Percentiles rank a stretch among this genome's conserved stretches.
Conservation (phyloP, 92 coral and sea anemone species). For the Porites cylindrica region DNA sequence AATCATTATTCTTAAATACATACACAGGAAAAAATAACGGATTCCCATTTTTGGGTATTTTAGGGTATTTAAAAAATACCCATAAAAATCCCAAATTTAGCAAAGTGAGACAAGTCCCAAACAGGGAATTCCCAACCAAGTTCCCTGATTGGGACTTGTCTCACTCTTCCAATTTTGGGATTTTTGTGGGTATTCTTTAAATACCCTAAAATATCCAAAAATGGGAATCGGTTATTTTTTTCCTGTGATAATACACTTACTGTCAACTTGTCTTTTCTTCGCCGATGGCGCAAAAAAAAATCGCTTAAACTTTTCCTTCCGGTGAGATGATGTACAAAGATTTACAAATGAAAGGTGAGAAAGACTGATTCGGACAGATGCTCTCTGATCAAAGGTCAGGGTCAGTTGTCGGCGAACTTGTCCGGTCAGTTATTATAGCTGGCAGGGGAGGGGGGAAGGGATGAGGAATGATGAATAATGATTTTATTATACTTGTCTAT, state of each 20-base stretch:
- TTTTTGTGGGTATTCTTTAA: too few species aligned
- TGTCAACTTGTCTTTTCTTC: neutral
- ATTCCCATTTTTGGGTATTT: too few species aligned
- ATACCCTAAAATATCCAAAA: too few species aligned
- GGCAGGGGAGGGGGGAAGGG: constrained; percentile 41
- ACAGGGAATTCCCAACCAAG: too few species aligned
- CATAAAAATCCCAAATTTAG: too few species aligned
- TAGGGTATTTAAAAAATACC: too few species aligned
- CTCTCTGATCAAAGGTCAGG: constrained; percentile 50
- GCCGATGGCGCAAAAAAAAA: neutral
- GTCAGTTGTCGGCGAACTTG: constrained; percentile 45
- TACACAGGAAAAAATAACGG: too few species aligned
- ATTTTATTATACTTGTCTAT: constrained; percentile 45
- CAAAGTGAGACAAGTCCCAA: too few species aligned
- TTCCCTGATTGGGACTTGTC: too few species aligned
- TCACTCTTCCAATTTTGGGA: too few species aligned
- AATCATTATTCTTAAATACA: neutral
- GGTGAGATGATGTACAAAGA: constrained; percentile 11
- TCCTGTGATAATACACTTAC: neutral
- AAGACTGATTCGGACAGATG: constrained; percentile 40
- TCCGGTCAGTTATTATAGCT: constrained; percentile 35
- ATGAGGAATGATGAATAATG: neutral
- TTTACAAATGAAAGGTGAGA: constrained; percentile 26
- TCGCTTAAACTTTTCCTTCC: neutral
- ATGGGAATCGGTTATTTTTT: too few species aligned